These are phyloP conservation scores for Ditula angustiorana DNA, from an alignment of 2,888 invertebrate genomes.

Conservation along the genomic window DNA sequence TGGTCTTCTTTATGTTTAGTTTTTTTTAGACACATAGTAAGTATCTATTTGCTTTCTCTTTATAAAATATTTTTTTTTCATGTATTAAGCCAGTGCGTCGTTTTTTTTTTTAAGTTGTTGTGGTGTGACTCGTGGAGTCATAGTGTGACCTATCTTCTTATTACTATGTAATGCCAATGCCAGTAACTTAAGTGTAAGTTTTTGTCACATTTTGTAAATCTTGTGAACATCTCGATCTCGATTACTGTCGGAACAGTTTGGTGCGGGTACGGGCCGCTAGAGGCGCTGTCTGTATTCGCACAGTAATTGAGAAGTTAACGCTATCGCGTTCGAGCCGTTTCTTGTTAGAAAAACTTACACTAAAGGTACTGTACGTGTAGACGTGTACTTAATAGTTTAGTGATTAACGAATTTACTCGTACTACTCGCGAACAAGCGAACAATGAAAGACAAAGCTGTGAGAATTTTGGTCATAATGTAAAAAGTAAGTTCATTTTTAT, in stretches of 20 bases:
- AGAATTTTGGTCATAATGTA: conserved; percentile 83
- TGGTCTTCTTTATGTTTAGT: background rate
- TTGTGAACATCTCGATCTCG: too few relatives aligned
- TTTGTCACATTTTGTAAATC: too few relatives aligned
- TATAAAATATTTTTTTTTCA: background rate
- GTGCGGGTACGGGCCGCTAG: too few relatives aligned
- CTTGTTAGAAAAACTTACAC: too few relatives aligned
- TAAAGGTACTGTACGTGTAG: conserved; percentile 67
- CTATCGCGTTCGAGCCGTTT: too few relatives aligned
- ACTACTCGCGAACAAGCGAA: conserved; percentile 79
- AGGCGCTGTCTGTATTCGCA: too few relatives aligned
- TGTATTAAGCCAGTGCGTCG: conserved; percentile 13
- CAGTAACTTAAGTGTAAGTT: too few relatives aligned
- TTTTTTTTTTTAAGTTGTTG: conserved; percentile 15
- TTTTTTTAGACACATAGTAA: too few relatives aligned
- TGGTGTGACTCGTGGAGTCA: conserved; percentile 24
- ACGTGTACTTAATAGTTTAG: conserved; percentile 72
- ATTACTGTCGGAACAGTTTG: too few relatives aligned
- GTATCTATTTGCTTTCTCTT: background rate
- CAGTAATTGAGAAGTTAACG: too few relatives aligned
- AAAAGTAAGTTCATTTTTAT: conserved; percentile 80
- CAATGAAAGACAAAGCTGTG: conserved; percentile 86
- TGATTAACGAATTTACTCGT: conserved; percentile 81
- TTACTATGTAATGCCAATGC: conserved; percentile 59
- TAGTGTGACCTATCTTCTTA: conserved; percentile 16